phyloP scores from a whole-genome alignment of 2,888 invertebrate species.

The Apoda limacodes region DNA sequence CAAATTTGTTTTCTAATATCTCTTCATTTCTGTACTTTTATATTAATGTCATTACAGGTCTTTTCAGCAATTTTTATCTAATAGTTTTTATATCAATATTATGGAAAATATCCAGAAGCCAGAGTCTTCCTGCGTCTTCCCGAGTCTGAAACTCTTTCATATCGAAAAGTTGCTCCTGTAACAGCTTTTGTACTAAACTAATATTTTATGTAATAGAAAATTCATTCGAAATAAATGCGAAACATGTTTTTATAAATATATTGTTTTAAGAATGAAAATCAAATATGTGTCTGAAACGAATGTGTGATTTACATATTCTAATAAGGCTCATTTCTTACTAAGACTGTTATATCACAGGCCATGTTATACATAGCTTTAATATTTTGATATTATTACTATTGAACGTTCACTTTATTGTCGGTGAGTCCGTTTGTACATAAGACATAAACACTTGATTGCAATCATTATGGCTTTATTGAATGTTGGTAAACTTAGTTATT shows the following conservation, averaged over 20 bases:
- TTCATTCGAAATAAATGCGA: no score
- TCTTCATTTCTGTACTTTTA: constrained; percentile 65
- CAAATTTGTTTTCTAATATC: not conserved
- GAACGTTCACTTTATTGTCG: constrained; percentile 29
- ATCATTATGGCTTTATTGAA: constrained; percentile 54
- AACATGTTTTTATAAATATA: no score
- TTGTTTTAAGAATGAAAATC: no score
- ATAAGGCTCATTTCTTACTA: constrained; percentile 31
- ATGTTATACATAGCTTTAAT: constrained; percentile 62
- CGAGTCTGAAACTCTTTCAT: constrained; percentile 11
- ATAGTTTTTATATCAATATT: constrained; percentile 29
- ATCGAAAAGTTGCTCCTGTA: not conserved
- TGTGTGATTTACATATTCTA: constrained; percentile 19
- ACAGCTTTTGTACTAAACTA: no score
- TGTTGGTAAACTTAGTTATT: constrained; percentile 60
- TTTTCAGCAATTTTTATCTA: no score
- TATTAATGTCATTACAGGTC: constrained; percentile 34
- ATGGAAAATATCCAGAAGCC: constrained; percentile 29
- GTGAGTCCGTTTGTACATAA: constrained; percentile 39
- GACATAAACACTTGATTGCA: constrained; percentile 34
- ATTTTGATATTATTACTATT: constrained; percentile 47
- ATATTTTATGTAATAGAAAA: no score
- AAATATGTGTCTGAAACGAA: constrained; percentile 17
- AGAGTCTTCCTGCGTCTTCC: constrained; percentile 64
- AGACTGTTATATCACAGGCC: constrained; percentile 57